A percentile compares a stretch with the other conserved stretches of the same genome.
Evolutionary conservation across 1,140 invertebrate genomes (phyloP).

Genomic region (Ladona fulva): DNA sequence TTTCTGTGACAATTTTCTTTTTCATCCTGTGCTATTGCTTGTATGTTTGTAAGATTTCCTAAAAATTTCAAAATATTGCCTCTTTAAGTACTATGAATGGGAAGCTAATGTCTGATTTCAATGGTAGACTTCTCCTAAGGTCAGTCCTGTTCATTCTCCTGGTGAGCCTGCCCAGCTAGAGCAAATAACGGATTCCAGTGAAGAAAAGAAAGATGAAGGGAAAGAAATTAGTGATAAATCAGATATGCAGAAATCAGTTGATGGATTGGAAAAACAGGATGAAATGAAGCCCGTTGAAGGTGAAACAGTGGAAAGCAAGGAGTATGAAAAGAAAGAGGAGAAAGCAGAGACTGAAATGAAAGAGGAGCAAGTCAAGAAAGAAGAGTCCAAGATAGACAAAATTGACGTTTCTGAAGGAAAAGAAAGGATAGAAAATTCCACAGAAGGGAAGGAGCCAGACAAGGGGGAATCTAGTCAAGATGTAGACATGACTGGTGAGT

Average conservation of each 20-base stretch:
- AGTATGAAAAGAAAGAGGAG: constrained; percentile 30
- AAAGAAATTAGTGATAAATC: not conserved
- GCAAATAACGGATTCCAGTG: constrained; percentile 1
- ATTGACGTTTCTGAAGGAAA: constrained; percentile 28
- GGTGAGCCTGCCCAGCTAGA: constrained; percentile 35
- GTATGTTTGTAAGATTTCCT: too few species aligned
- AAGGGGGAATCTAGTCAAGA: constrained; percentile 29
- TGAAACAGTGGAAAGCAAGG: constrained; percentile 37
- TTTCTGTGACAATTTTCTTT: too few species aligned
- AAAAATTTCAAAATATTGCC: too few species aligned
- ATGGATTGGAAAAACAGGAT: constrained; percentile 32
- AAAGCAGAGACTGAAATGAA: constrained; percentile 27
- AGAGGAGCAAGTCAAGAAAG: constrained; percentile 28
- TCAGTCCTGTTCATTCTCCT: constrained; percentile 47
- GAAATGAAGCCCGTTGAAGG: constrained; percentile 29
- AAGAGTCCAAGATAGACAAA: constrained; percentile 25
- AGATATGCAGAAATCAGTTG: constrained; percentile 24
- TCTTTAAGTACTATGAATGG: too few species aligned
- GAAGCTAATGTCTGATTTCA: too few species aligned
- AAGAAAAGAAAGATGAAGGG: not conserved
- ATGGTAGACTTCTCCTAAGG: constrained; percentile 36
- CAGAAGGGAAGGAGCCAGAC: constrained; percentile 29
- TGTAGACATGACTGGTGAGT: constrained; percentile 37
- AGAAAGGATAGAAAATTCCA: constrained; percentile 27
- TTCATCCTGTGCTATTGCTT: too few species aligned